phyloP scores from a whole-genome alignment of 2,888 invertebrate genomes.

The Entomobrya proxima region DNA sequence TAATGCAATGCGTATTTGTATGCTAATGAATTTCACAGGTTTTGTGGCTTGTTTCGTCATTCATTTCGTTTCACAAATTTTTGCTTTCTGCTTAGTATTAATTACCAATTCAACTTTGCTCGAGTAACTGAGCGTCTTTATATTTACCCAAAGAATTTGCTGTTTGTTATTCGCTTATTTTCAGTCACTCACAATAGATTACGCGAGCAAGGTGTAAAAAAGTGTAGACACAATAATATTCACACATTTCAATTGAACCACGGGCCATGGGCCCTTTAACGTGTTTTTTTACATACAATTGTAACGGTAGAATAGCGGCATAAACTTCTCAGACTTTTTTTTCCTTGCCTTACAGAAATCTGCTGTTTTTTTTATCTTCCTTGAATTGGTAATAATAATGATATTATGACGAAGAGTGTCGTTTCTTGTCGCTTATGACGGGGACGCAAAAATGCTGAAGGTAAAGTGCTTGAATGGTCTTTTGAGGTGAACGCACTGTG shows the following conservation, averaged over 20 bases:
- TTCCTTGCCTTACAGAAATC: constrained; percentile 11
- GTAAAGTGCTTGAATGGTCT: constrained; percentile 15
- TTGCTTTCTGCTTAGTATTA: background rate
- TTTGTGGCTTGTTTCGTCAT: background rate
- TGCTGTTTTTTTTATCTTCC: constrained; percentile 49
- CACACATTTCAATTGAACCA: background rate
- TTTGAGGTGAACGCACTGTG: constrained; percentile 66
- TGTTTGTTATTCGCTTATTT: background rate
- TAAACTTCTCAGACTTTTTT: background rate
- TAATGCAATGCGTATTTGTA: background rate
- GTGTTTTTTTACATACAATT: background rate
- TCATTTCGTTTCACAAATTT: background rate
- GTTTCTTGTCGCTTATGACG: background rate
- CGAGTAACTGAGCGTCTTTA: background rate
- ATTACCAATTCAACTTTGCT: constrained; percentile 18
- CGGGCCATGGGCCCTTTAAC: background rate
- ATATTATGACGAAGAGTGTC: constrained; percentile 57
- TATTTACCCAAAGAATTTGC: background rate
- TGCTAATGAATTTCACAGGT: constrained; percentile 21
- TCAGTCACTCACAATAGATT: too few species aligned
- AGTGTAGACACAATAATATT: background rate
- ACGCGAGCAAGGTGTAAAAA: background rate
- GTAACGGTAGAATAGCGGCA: background rate
- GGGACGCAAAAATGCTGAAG: constrained; percentile 25
- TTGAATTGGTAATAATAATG: constrained; percentile 58